Evolutionary conservation across 2,113 vertebrate species (phyloP), one percentile per base, ranked within the genome.

Genomic region (Nematolebias whitei): DNA sequence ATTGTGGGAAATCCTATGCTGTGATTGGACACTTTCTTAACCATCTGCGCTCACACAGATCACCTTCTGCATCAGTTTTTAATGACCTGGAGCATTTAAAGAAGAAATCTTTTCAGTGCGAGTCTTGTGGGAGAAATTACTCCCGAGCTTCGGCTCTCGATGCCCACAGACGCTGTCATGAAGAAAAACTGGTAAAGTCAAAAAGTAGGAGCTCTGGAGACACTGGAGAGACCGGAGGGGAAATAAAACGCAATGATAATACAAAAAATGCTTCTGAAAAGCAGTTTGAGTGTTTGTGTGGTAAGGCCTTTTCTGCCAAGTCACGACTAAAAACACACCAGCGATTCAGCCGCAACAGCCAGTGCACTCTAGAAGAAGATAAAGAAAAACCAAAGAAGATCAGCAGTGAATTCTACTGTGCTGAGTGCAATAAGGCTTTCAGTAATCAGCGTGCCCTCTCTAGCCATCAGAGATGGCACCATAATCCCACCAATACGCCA

Each of bases 111-210:
- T 94, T 94, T 74, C 83, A 91, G 44, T 94, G 93, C 7, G 91
- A 92, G 35, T 84, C 84, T 3, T 94, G 93, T 53, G 92, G 92
- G 2, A 79, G 93, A 5, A 89, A 74, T 76, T 94, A 94, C 78
- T 94, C 93, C 13, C 92, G 92, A 0, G 90, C 89, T 15, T 93
- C 93, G 8, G 93, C 93, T 44, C 92, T 94, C 1, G 92, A 94
- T n/a, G 93, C 93, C 5, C 93, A 94, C 61, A 91, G 89, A 3
- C 92, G 90, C 2, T 92, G 90, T 66, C 93, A 94, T n/a, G 91
- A 94, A 63, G 88, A 86, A 53, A 93, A 94, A n/a, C 79, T 94
- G 59, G 53, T 94, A 0, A 94, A 93, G 59, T 64, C 83, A 1
- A 83, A 67, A 44, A 81, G 52, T 63, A 80, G 63, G 56, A 77